Conservation (phyloP, 2,113 vertebrate species). For the Rhea pennata region DNA sequence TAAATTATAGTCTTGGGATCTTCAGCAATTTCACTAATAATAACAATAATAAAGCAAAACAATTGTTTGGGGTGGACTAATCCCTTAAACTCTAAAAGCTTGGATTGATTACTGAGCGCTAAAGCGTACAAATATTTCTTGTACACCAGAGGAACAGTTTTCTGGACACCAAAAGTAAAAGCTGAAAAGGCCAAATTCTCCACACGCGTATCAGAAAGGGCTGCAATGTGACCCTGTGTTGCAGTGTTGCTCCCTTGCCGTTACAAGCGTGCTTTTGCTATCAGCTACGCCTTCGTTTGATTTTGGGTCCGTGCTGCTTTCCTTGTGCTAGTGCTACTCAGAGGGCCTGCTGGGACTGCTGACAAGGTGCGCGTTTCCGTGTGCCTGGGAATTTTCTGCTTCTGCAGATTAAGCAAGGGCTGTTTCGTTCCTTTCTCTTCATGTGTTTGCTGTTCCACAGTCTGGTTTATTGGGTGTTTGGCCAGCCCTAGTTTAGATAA, state of each 20-base stretch:
- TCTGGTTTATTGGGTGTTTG: not conserved
- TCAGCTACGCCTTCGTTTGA: not conserved
- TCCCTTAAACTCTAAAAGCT: not conserved
- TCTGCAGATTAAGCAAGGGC: not conserved
- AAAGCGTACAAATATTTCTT: not conserved
- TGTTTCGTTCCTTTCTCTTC: not conserved
- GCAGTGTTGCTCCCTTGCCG: not conserved
- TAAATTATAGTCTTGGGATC: not conserved
- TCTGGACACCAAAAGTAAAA: not conserved
- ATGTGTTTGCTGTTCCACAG: not conserved
- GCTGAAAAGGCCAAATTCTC: not conserved
- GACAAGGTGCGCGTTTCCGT: not conserved
- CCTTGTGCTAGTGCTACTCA: not conserved
- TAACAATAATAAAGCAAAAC: not conserved
- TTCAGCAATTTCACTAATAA: not conserved
- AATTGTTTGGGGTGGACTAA: not conserved
- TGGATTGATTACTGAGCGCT: not conserved
- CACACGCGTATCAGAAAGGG: not conserved
- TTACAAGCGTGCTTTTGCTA: not conserved
- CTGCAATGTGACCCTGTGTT: not conserved
- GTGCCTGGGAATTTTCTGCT: not conserved
- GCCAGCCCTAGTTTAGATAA: not conserved
- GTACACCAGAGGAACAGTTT: not conserved
- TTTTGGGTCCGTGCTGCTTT: not conserved
- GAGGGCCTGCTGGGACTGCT: constrained; percentile 42